phyloP scores from a whole-genome alignment of 2,113 vertebrate species.

The Hypocryptadius cinnamomeus region DNA sequence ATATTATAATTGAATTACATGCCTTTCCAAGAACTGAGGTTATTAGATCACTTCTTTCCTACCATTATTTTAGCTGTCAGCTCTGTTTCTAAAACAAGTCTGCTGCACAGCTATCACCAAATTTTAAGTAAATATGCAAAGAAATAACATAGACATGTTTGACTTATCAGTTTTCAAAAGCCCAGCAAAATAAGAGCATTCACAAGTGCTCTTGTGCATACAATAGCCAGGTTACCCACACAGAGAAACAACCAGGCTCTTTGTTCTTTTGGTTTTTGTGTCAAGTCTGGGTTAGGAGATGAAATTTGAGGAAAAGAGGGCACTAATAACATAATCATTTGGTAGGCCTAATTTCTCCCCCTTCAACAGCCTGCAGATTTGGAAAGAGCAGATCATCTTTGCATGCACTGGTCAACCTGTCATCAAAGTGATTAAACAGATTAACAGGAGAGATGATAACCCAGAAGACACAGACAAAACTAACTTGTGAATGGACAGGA shows the following conservation, averaged over 20 bases:
- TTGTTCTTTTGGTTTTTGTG: not conserved
- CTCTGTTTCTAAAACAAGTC: not conserved
- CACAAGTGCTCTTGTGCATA: not conserved
- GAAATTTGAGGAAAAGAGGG: not conserved
- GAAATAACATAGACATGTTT: not conserved
- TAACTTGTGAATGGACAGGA: not conserved
- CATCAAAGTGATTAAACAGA: not conserved
- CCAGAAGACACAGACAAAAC: not conserved
- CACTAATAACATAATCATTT: not conserved
- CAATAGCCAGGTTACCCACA: not conserved
- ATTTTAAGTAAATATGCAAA: not conserved
- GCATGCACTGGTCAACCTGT: not conserved
- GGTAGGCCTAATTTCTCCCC: not conserved
- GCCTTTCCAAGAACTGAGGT: not conserved
- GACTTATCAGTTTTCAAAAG: not conserved
- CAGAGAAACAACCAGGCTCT: not conserved
- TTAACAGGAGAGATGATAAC: not conserved
- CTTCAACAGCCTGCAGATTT: not conserved
- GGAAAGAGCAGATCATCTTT: not conserved
- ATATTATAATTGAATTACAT: not conserved
- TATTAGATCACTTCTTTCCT: not conserved
- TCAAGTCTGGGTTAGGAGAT: not conserved
- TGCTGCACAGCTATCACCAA: not conserved
- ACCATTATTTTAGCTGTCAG: not conserved
- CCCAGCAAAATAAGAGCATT: not conserved